Conservation (phyloP, 2,113 vertebrate species). For the Leuciscus idus region DNA sequence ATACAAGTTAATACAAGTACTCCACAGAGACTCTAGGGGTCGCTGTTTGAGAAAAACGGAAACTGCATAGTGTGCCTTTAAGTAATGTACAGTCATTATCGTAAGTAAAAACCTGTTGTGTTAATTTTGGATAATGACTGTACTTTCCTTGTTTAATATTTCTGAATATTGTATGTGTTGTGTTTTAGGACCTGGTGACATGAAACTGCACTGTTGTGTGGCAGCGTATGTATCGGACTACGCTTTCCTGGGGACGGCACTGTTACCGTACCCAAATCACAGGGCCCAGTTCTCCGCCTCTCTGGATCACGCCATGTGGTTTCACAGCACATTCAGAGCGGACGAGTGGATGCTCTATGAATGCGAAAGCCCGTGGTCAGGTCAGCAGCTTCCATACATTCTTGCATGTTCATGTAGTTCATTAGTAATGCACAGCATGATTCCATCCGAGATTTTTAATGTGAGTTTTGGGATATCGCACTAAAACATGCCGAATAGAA, state of each 20-base stretch:
- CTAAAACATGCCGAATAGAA: no score
- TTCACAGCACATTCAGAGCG: constrained; percentile 87
- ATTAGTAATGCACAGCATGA: no score
- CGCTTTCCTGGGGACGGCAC: constrained; percentile 82
- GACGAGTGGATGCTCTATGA: constrained; percentile 98
- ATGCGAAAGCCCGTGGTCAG: constrained; percentile 94
- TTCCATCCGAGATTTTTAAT: no score
- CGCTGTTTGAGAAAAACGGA: no score
- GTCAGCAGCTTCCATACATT: constrained; percentile 65
- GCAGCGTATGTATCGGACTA: constrained; percentile 94
- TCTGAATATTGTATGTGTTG: background rate
- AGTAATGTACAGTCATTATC: background rate
- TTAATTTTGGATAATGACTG: background rate
- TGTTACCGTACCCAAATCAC: constrained; percentile 79
- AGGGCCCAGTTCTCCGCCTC: constrained; percentile 79
- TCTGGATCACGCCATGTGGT: constrained; percentile 97
- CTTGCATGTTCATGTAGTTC: background rate
- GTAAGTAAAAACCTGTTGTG: background rate
- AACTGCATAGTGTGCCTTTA: no score
- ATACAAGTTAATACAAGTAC: no score
- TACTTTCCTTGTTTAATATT: background rate
- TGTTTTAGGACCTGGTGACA: constrained; percentile 80
- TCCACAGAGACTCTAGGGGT: no score
- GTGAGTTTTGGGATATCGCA: no score
- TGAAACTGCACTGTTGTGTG: constrained; percentile 95